These are phyloP conservation scores for Oxystoma pomonae DNA, from an alignment of 2,888 invertebrate genomes.

Conservation along the genomic window DNA sequence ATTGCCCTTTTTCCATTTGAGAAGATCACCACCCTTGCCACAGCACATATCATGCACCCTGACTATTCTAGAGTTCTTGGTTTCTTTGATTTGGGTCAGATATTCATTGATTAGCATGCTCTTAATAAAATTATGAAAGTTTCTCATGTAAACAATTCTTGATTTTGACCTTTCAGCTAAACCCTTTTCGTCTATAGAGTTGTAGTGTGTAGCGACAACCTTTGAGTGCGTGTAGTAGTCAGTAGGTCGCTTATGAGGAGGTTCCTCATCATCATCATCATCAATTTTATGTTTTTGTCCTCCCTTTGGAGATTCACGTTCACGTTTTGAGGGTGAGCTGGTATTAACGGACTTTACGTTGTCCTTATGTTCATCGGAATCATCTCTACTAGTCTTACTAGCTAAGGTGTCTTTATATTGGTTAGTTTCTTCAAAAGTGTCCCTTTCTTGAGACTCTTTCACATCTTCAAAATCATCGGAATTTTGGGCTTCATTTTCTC, in stretches of 20 bases:
- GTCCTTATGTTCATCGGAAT: not conserved
- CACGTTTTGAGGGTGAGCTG: not conserved
- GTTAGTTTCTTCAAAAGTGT: slow-evolving; percentile 20
- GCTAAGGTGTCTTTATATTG: not conserved
- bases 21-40: slow-evolving; percentile 97
- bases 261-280: slow-evolving; percentile 17
- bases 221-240: slow-evolving; percentile 52
- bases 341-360: slow-evolving; percentile 9
- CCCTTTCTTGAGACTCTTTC: slow-evolving; percentile 19
- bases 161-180: slow-evolving; percentile 77
- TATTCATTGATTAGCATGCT: slow-evolving; percentile 89
- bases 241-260: slow-evolving; percentile 12
- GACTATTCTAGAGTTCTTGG: slow-evolving; percentile 58
- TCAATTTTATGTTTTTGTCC: not conserved
- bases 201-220: slow-evolving; percentile 91
- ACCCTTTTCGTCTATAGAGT: slow-evolving; percentile 80
- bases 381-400: not conserved
- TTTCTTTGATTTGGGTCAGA: slow-evolving; percentile 60
- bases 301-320: not conserved
- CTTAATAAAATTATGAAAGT: slow-evolving; percentile 99
- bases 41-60: slow-evolving; percentile 91
- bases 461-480: slow-evolving; percentile 2
- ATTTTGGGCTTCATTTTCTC: slow-evolving; percentile 34
- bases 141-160: slow-evolving; percentile 88
- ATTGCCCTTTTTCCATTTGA: slow-evolving; percentile 89